Evolutionary conservation across 2,888 invertebrate species (phyloP).

Genomic region (Patella depressa): DNA sequence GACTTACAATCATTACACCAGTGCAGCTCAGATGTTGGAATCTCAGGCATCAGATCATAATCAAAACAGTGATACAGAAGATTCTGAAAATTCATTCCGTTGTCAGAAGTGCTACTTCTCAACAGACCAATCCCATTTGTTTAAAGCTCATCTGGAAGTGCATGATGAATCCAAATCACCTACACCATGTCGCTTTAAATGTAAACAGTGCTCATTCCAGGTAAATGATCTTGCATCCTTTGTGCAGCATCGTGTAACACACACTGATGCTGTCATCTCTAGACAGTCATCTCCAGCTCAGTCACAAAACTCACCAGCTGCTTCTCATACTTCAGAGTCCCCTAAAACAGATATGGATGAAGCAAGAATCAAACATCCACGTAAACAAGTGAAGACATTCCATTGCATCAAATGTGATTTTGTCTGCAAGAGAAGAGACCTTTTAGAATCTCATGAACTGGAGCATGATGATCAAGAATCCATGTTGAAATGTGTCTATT

Average conservation of each 20-base stretch:
- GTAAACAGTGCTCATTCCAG: conserved; percentile 61
- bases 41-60: conserved; percentile 27
- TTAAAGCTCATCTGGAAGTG: conserved; percentile 55
- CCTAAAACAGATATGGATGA: conserved; percentile 33
- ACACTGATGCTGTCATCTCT: conserved; percentile 32
- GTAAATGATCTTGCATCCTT: conserved; percentile 61
- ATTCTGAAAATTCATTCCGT: conserved; percentile 39
- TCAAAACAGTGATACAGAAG: conserved; percentile 28
- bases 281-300: conserved; percentile 1
- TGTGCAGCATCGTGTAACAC: conserved; percentile 62
- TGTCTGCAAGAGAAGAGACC: conserved; percentile 53
- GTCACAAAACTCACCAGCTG: conserved; percentile 23
- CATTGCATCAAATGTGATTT: conserved; percentile 61
- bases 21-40: conserved; percentile 18
- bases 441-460: conserved; percentile 53
- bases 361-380: conserved; percentile 39
- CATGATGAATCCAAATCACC: conserved; percentile 42
- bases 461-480: conserved; percentile 54
- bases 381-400: conserved; percentile 55
- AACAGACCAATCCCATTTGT: conserved; percentile 49
- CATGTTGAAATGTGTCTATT: conserved; percentile 56
- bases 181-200: conserved; percentile 49
- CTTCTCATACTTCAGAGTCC: conserved; percentile 30
- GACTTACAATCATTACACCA: conserved; percentile 60
- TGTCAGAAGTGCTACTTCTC: conserved; percentile 58